These are phyloP conservation scores for Cisticola juncidis DNA, from an alignment of 2,113 vertebrate genomes.

Conservation along the genomic window DNA sequence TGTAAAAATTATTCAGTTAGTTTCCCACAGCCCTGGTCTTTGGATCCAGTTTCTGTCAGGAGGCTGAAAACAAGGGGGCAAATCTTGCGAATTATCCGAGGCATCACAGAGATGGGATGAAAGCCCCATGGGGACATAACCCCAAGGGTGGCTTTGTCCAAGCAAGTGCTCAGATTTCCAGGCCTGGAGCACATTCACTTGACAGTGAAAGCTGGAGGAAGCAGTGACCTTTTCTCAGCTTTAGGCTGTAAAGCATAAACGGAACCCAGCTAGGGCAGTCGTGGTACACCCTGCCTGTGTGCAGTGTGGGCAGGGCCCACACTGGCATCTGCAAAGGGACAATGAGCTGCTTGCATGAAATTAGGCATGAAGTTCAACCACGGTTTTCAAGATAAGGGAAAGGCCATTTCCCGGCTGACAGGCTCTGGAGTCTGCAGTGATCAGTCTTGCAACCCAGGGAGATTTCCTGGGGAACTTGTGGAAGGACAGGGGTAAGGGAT, in stretches of 20 bases:
- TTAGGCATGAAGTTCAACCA: not conserved
- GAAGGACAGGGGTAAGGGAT: not conserved
- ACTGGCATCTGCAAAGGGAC: not conserved
- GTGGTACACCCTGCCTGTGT: rapidly evolving
- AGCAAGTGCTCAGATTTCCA: not conserved
- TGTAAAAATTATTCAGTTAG: not conserved
- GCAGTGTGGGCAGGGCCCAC: not conserved
- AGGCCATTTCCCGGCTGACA: not conserved
- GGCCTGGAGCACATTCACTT: not conserved
- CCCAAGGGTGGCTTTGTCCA: not conserved
- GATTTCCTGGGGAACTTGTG: not conserved
- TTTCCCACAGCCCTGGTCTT: not conserved
- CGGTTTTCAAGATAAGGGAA: not conserved
- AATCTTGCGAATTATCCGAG: not conserved
- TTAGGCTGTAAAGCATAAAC: not conserved
- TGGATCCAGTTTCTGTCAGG: not conserved
- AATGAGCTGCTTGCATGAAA: not conserved
- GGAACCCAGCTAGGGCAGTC: not conserved
- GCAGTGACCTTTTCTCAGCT: not conserved
- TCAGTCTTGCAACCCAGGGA: not conserved
- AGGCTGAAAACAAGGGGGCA: not conserved
- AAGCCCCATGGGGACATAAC: not conserved
- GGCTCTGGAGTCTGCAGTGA: not conserved
- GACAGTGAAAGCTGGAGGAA: not conserved
- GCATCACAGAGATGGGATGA: not conserved